Base-by-base conservation (phyloP, 2,113 vertebrate genomes). In the Brachyistius frenatus region DNA sequence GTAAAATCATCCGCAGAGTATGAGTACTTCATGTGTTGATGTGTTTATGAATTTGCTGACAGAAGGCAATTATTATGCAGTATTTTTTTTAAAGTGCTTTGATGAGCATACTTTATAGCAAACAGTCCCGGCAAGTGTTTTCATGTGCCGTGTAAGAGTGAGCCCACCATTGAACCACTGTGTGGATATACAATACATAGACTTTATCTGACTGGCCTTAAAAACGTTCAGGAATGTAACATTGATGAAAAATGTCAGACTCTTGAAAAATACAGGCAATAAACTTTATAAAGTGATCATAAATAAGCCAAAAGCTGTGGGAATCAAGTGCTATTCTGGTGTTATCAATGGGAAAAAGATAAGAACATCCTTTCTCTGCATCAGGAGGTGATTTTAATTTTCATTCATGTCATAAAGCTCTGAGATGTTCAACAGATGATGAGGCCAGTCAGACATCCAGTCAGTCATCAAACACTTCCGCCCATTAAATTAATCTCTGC, bases 301-400 rank as follows among this genome's bases (percentile, higher is more conserved):
- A 50, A n/a, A n/a, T 4, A 50, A n/a, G 14, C 49, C 49, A n/a
- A 50, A 50, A 50, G 15, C 49, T n/a, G 16, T n/a, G 15, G 49
- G 49, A 50, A 15, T 50, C 2, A 23, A 23, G 16, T n/a, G 16
- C 14, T 50, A 5, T 5, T 16, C 49, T 7, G 49, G 49, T 16
- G 16, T 16, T 15, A 50, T 16, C 49, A 6, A 3, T 6, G 49
- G 5, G 16, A 3, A 50, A 50, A 30, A 64, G 33, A 64, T 47
- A 31, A 46, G 23, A 23, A 23, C 23, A 47, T 64, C 41, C 41
- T 6, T 64, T 6, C 11, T 6, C 44, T 47, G 11, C 41, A 8
- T 46, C 10, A 33, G 11, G 61, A 63, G 30, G 61, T 47, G 41
- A 47, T 64, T 44, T 30, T 62, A 44, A 62, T 44, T 62, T 31